Conservation (phyloP, 2,888 invertebrate genomes). For the Homarus gammarus region DNA sequence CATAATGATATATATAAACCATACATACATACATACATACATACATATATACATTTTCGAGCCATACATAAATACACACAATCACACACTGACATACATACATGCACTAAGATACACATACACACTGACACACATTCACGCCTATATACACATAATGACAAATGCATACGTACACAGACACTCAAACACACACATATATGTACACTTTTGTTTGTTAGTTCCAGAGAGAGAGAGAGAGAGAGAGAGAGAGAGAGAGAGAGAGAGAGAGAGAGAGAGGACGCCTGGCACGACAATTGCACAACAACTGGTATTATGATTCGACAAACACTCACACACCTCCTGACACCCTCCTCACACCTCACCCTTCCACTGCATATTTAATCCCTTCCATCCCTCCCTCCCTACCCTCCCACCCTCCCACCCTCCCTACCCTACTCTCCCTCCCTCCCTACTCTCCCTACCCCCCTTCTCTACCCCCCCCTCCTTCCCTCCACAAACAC, state of each 20-base stretch:
- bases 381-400: too few species aligned
- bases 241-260: conserved; percentile 17
- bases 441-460: too few species aligned
- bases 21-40: conserved; percentile 26
- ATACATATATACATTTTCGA: conserved; percentile 1
- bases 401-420: too few species aligned
- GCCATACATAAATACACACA: neutral
- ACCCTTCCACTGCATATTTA: too few species aligned
- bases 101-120: conserved; percentile 6
- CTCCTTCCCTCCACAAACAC: too few species aligned
- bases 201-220: neutral
- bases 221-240: neutral
- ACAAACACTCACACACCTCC: too few species aligned
- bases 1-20: neutral
- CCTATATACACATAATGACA: conserved; percentile 5
- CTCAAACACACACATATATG: neutral
- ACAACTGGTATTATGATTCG: too few species aligned
- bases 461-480: too few species aligned
- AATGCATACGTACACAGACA: neutral
- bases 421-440: too few species aligned
- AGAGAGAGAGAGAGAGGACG: neutral
- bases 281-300: neutral
- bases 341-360: too few species aligned
- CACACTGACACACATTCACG: neutral
- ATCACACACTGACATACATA: conserved; percentile 13